Evolutionary conservation across 2,888 invertebrate genomes (phyloP), one percentile per base, ranked within the genome.

Genomic region (Parelbella ahira): DNA sequence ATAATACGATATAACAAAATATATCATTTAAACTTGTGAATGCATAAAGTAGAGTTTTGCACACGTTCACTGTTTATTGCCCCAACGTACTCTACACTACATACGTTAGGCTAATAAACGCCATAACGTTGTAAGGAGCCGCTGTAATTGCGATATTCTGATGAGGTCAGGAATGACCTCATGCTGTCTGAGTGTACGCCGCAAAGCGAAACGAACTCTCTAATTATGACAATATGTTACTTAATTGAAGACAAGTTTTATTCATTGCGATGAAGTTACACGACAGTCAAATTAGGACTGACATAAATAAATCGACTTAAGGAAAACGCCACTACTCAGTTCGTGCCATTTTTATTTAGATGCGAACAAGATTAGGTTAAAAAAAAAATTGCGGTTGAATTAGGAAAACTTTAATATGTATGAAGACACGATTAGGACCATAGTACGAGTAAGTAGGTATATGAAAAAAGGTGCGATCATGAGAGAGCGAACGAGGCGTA

Each of bases 161-260:
- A 75, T 78, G 77, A 80, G 66, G 62, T 74, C 79, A 80, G 53
- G 53, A 64, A 60, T 79, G 81, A 82, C 65, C 69, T 82, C 80
- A 82, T 70, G 57, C 52, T 41, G 47, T 51, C 54, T 50, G 50
- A 49, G 51, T 50, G 46, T 34, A 50, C 50, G 47, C 46, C 45
- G 48, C 55, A 50, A 58, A 60, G 59, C 58, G 57, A 51, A 59
- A 57, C 64, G 58, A 66, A 68, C 63, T 52, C 58, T 69, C 68
- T 76, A 74, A 77, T 76, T 76, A 69, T 60, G 51, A 64, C 71
- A 69, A 71, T 72, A 68, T 63, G 56, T 56, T 58, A 58, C 55
- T 48, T 63, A 64, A 68, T 63, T 68, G 58, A 56, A 55, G 50
- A 53, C 44, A 45, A 13, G 32, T 25, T 32, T 25, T 24, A 8